Evolutionary conservation across 2,113 vertebrate genomes (phyloP).

Genomic region (Halichoerus grypus): DNA sequence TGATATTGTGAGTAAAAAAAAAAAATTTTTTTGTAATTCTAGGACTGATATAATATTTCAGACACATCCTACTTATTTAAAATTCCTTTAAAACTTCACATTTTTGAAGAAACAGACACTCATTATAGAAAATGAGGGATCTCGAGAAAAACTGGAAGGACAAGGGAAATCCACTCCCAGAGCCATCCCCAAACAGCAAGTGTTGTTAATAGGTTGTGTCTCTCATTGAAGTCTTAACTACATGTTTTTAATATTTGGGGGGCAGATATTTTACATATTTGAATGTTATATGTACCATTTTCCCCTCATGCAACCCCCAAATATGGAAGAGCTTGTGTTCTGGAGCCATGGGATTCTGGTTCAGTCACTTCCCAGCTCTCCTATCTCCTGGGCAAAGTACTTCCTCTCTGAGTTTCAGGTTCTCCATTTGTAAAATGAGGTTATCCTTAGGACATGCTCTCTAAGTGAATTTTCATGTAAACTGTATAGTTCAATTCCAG

Average conservation of each 20-base stretch:
- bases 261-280: neutral
- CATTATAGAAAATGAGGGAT: neutral
- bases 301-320: rapidly evolving
- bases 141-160: neutral
- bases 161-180: neutral
- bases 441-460: neutral
- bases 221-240: neutral
- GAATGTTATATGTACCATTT: neutral
- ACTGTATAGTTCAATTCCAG: neutral
- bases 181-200: neutral
- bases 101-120: neutral
- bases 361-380: neutral
- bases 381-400: no score
- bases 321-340: neutral
- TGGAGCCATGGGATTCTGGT: neutral
- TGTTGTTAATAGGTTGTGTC: neutral
- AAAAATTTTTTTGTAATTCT: neutral
- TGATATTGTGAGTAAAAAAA: neutral
- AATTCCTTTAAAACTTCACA: neutral
- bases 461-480: neutral
- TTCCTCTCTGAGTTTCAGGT: neutral
- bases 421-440: neutral
- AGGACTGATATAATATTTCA: neutral
- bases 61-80: neutral
- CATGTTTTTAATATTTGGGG: neutral